These are phyloP conservation scores for Aphelinus certus DNA, from an alignment of 1,140 invertebrate species.

Conservation along the genomic window DNA sequence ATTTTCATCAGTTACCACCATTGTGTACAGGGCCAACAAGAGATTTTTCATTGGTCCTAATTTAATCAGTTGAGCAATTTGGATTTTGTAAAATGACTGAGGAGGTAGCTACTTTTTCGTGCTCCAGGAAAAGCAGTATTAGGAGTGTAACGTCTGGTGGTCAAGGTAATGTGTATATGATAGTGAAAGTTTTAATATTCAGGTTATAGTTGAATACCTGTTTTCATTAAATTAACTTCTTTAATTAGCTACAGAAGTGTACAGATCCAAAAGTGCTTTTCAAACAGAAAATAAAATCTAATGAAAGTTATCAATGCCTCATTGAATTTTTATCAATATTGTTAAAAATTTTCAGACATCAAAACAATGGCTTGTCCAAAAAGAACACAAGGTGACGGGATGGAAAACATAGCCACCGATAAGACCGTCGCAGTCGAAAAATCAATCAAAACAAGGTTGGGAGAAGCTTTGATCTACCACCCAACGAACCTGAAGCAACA, in stretches of 20 bases:
- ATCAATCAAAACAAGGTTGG: conserved; percentile 52
- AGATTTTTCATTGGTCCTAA: no score
- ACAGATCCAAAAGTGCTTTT: no score
- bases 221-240: not conserved
- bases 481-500: conserved; percentile 62
- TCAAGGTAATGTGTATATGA: conserved; percentile 22
- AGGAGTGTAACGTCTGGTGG: conserved; percentile 23
- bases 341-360: conserved; percentile 43
- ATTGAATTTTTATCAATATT: conserved; percentile 4
- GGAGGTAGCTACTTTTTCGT: conserved; percentile 45
- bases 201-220: conserved; percentile 30
- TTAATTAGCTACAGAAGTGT: no score
- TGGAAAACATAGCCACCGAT: conserved; percentile 60
- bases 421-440: conserved; percentile 47
- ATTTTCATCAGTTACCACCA: no score
- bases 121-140: conserved; percentile 44
- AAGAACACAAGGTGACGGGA: conserved; percentile 68
- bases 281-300: no score
- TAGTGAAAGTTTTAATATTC: not conserved
- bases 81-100: conserved; percentile 26
- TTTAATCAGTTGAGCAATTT: no score
- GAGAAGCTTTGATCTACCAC: conserved; percentile 63
- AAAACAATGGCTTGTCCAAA: conserved; percentile 49
- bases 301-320: not conserved
- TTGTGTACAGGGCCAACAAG: no score